phyloP scores from a whole-genome alignment of 1,140 invertebrate species.

The Meloidogyne exigua region DNA sequence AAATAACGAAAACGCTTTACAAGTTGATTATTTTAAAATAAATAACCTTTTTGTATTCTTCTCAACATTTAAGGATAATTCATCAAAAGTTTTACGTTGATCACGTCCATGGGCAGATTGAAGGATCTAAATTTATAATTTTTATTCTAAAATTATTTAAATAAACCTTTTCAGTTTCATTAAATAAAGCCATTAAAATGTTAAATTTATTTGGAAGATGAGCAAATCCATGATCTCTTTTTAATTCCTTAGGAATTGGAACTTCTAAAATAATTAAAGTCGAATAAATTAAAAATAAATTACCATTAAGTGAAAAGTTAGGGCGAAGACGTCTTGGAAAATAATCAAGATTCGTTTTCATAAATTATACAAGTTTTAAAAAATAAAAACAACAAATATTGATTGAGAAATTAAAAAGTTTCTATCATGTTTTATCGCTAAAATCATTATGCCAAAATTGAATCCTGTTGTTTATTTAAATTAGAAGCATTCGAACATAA shows the following conservation, averaged over 20 bases:
- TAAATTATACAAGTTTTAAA: not conserved
- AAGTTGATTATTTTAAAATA: too few relatives aligned
- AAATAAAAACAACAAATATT: not conserved
- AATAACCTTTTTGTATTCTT: conserved; percentile 12
- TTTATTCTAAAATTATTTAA: not conserved
- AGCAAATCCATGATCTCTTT: conserved; percentile 10
- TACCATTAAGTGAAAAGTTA: not conserved
- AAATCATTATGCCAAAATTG: not conserved
- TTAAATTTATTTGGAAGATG: conserved; percentile 19
- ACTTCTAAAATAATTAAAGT: not conserved
- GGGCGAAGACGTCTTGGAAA: not conserved
- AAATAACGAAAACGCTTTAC: too few relatives aligned
- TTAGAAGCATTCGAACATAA: too few relatives aligned
- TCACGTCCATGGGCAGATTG: conserved; percentile 13
- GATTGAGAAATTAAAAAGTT: not conserved
- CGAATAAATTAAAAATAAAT: not conserved
- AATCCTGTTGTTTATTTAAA: not conserved
- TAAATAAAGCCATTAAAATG: conserved; percentile 9
- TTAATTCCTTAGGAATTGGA: conserved; percentile 13
- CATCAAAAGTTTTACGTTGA: conserved; percentile 19
- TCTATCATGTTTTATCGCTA: not conserved
- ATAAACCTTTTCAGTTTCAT: conserved; percentile 13
- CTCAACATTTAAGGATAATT: conserved; percentile 16
- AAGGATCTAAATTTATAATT: conserved; percentile 11
- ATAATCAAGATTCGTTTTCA: not conserved